These are phyloP conservation scores for Danionella cerebrum DNA, from an alignment of 2,113 vertebrate species.

Conservation along the genomic window DNA sequence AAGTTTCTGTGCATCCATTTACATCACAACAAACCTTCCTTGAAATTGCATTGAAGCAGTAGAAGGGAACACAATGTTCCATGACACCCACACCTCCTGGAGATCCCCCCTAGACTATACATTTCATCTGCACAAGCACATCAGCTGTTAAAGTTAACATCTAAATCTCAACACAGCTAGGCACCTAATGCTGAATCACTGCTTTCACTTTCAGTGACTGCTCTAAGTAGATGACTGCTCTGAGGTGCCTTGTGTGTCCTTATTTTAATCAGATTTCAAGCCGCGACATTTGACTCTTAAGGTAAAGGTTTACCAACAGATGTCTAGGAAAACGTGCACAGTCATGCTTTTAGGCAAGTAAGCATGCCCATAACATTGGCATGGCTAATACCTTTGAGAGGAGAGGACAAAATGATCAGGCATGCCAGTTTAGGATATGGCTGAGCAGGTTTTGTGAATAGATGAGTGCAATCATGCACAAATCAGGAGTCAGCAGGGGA, in stretches of 20 bases:
- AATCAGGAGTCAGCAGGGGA: not conserved
- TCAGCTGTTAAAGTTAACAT: too few species aligned
- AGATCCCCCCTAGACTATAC: slow-evolving; percentile 9
- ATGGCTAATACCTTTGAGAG: too few species aligned
- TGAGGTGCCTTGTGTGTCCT: not conserved
- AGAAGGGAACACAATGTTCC: slow-evolving; percentile 38
- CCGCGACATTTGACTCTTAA: not conserved
- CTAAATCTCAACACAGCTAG: too few species aligned
- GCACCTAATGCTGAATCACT: too few species aligned
- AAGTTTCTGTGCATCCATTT: not conserved
- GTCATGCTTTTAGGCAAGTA: not conserved
- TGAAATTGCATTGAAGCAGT: not conserved
- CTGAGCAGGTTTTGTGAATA: slow-evolving; percentile 1
- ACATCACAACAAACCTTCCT: not conserved
- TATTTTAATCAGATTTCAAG: slow-evolving; percentile 4
- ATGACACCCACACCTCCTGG: not conserved
- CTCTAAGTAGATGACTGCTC: not conserved
- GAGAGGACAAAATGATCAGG: too few species aligned
- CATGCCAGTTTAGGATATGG: slow-evolving; percentile 1
- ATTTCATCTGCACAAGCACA: slow-evolving; percentile 12
- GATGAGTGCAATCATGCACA: slow-evolving; percentile 3
- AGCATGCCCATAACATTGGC: not conserved
- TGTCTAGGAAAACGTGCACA: not conserved
- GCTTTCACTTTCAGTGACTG: not conserved
- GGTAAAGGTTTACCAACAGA: not conserved